Conservation (phyloP, 2,113 vertebrate species). For the Pangasianodon hypophthalmus region DNA sequence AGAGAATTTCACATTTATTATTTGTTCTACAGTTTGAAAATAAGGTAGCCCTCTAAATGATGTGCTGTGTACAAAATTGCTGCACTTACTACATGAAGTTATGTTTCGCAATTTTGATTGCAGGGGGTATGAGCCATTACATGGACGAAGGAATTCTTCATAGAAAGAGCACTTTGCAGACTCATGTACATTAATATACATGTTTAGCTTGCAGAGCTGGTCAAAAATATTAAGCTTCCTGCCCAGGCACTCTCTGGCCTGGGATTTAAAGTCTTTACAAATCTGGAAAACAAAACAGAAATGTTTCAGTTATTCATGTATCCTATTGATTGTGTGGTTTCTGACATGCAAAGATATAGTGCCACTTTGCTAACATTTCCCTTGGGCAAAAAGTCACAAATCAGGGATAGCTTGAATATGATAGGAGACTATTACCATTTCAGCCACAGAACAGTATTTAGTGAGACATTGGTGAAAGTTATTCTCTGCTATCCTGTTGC, state of each 20-base stretch:
- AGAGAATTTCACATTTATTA: neutral
- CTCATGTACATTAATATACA: constrained; percentile 21
- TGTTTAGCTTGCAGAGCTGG: neutral
- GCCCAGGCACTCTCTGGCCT: constrained; percentile 44
- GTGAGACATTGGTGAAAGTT: neutral
- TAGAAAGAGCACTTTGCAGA: constrained; percentile 60
- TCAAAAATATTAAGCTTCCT: neutral
- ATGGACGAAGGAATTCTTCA: constrained; percentile 54
- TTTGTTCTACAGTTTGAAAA: neutral
- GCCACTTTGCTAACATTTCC: neutral
- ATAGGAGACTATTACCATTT: neutral
- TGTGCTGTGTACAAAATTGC: neutral
- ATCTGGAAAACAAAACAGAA: constrained; percentile 47
- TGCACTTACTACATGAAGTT: constrained; percentile 61
- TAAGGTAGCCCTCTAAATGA: no score
- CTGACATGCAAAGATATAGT: neutral
- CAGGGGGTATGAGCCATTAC: constrained; percentile 7
- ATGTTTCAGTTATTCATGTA: neutral
- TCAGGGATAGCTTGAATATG: neutral
- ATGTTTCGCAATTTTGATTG: constrained; percentile 27
- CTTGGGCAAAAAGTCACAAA: neutral
- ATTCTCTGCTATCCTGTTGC: neutral
- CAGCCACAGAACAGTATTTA: neutral
- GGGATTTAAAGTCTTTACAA: constrained; percentile 50
- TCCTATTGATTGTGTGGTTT: neutral